These are phyloP conservation scores for Suricata suricatta DNA, from an alignment of 2,113 vertebrate species.

Conservation along the genomic window DNA sequence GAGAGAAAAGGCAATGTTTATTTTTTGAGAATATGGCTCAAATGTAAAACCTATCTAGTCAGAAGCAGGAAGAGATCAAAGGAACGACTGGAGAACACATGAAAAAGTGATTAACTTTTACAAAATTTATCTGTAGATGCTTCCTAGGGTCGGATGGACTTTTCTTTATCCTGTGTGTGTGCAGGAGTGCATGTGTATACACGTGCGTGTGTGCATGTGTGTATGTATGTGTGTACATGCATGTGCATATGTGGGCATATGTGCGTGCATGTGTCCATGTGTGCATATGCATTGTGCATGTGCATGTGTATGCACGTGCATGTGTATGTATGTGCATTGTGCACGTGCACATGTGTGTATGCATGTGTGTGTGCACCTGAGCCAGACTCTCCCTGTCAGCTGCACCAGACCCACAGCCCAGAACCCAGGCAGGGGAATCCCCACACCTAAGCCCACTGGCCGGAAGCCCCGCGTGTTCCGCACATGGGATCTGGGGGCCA, in stretches of 20 bases:
- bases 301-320: too few species aligned
- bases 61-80: background rate
- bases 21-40: background rate
- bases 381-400: background rate
- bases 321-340: background rate
- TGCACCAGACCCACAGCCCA: background rate
- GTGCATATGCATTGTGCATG: fast-evolving
- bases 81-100: fast-evolving
- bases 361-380: background rate
- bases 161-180: background rate
- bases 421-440: too few species aligned
- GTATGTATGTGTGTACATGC: background rate
- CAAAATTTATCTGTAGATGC: background rate
- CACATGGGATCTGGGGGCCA: background rate
- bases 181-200: too few species aligned
- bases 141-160: background rate
- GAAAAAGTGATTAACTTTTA: background rate
- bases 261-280: background rate
- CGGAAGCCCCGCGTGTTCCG: background rate
- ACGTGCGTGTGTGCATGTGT: too few species aligned
- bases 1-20: background rate
- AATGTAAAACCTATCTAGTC: background rate
- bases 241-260: fast-evolving
- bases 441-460: background rate
- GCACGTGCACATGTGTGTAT: too few species aligned